Evolutionary conservation across 2,888 invertebrate genomes (phyloP).

Genomic region (Pyralis farinalis): DNA sequence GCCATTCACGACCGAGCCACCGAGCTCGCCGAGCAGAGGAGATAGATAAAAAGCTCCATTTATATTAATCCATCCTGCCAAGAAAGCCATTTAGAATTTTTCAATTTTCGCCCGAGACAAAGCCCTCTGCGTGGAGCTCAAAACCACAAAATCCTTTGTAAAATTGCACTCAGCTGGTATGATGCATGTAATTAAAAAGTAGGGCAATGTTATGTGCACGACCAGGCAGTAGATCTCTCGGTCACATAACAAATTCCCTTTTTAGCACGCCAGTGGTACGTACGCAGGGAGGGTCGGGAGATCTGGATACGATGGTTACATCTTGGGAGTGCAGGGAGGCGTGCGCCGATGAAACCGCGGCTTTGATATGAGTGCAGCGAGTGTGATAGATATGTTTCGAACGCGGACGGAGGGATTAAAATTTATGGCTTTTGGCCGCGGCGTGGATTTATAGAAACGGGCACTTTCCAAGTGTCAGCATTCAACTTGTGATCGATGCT

Average conservation of each 20-base stretch:
- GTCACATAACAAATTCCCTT: neutral
- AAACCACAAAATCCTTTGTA: conserved; percentile 59
- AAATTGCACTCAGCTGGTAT: conserved; percentile 55
- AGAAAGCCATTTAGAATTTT: conserved; percentile 11
- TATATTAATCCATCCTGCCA: neutral
- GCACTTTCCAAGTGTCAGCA: conserved; percentile 3
- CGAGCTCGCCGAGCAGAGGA: no score
- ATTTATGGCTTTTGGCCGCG: conserved; percentile 18
- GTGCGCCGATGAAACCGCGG: conserved; percentile 47
- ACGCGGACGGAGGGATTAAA: conserved; percentile 30
- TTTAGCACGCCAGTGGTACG: neutral
- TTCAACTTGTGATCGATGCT: no score
- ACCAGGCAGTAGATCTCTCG: conserved; percentile 29
- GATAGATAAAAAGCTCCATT: neutral
- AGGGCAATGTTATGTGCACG: conserved; percentile 42
- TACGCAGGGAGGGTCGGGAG: conserved; percentile 7
- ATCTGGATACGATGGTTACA: conserved; percentile 17
- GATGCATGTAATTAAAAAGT: conserved; percentile 75
- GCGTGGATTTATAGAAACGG: conserved; percentile 11
- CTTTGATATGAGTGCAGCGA: conserved; percentile 50
- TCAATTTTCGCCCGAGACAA: conserved; percentile 30
- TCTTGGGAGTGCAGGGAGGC: conserved; percentile 19
- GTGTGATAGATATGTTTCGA: conserved; percentile 43
- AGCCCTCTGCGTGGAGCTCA: conserved; percentile 34
- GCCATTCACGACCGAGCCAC: no score